Base-by-base conservation (phyloP, 2,797 vertebrate species). In the Cheirogaleus major region DNA sequence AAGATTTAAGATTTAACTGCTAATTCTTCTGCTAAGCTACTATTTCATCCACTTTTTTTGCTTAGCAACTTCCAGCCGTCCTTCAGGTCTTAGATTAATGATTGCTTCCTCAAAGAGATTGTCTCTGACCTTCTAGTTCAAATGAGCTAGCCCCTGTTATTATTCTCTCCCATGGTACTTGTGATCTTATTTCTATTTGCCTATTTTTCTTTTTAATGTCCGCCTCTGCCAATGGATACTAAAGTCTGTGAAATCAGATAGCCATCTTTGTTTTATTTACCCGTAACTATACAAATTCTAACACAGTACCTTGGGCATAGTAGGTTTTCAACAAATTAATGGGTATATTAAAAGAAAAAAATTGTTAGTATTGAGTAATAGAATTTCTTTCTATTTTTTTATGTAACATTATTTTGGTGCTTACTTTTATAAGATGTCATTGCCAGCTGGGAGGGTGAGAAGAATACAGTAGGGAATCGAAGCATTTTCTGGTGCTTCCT, bases 181-280 rank as follows among this genome's bases (percentile, higher is more conserved):
- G 45, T 18, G 43, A 70, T 86, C 96, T 83, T 72, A 78, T 52
- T 75, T 96, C 25, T 73, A n/a, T 90, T 72, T 35, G 22, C 12
- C 87, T 90, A 38, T 96, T 85, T 96, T 10, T 72, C 17, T 32
- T 85, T 94, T 92, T 73, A 83, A 55, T 52, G 27, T 52, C 30
- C 57, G 6, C 27, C 15, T 84, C 15, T 45, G 25, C 23, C 8
- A 8, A 93, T 72, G 61, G 57, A 75, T 86, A 35, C 22, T 93
- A 73, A 83, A 61, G 30, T 69, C 35, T 52, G 1, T 80, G 48
- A 79, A 76, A 45, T 48, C 15, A 84, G 22, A 38, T 7, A 27
- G 30, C 25, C 38, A 79, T 80, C 30, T 10, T 83, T 15, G 1
- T 92, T 93, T 83, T 85, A 14, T 55, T 84, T 57, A 63, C 41